Evolutionary conservation across 2,797 vertebrate genomes (phyloP), one percentile per base, ranked within the genome.

Genomic region (Rhinoraja longicauda): DNA sequence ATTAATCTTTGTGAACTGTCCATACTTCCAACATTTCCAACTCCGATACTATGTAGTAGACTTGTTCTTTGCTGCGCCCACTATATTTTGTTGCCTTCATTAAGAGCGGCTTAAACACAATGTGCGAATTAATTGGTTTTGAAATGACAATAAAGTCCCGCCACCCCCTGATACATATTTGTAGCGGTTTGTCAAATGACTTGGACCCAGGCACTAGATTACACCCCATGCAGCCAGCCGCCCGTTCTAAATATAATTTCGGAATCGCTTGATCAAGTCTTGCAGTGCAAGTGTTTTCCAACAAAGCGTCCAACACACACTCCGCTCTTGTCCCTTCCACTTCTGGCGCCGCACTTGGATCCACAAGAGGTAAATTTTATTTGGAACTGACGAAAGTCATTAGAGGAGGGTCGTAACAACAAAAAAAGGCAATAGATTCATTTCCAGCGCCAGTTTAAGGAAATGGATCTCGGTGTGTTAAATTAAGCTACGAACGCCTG

Each of bases 201-300:
- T 32, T 88, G 62, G 64, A n/a, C 59, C n/a, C 84, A 88, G 84
- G 84, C 59, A 88, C 67, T 88, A 32, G 59, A 88, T 21, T 15
- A 67, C 84, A 88, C 84, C 59, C 59, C n/a, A 88, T n/a, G n/a
- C 36, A 64, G n/a, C 59, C n/a, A 64, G 45, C 45, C 45, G 45
- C 45, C 32, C 59, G n/a, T 88, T 88, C 84, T 88, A 67, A n/a
- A 88, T 88, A 88, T 88, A 88, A 88, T 88, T 36, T 64, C 36
- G 21, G 59, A 64, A 88, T 15, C n/a, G 84, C 59, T 88, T 88
- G 32, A 21, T 67, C 84, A 88, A 88, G 84, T 64, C 84, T 88
- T 67, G 59, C 15, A 88, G 6, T 88, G 17, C 84, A 88, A n/a
- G 84, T 67, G 84, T 36, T 67, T 32, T n/a, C 8, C 7, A 67